Conservation (phyloP, 2,113 vertebrate species). For the Protobothrops flavoviridis region DNA sequence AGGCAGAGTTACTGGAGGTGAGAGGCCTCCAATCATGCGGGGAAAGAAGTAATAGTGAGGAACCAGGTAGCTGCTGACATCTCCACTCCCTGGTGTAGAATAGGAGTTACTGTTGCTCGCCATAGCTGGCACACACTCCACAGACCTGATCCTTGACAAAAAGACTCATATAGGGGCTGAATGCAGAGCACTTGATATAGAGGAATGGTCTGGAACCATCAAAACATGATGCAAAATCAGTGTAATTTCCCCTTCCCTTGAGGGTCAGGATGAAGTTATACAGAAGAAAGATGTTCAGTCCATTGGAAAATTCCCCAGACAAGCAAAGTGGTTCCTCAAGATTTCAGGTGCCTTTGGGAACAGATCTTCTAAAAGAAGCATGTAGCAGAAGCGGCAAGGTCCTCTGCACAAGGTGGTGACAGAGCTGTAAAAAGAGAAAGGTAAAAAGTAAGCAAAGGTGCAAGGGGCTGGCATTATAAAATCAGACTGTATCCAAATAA, state of each 20-base stretch:
- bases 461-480: neutral
- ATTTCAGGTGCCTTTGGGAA: neutral
- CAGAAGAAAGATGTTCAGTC: neutral
- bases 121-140: conserved; percentile 69
- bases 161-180: conserved; percentile 15
- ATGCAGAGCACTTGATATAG: neutral
- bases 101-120: conserved; percentile 93
- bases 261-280: neutral
- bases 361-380: neutral
- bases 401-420: neutral
- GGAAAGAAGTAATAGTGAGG: conserved; percentile 96
- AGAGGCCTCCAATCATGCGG: conserved; percentile 90
- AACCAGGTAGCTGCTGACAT: conserved; percentile 89
- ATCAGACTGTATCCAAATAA: neutral
- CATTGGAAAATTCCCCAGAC: neutral
- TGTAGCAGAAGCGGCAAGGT: neutral
- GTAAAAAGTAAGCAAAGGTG: conserved; percentile 28
- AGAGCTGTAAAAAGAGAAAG: conserved; percentile 39
- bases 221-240: neutral
- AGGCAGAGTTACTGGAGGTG: conserved; percentile 80
- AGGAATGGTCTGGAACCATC: neutral
- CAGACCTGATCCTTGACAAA: neutral
- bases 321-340: neutral
- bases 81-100: conserved; percentile 76
- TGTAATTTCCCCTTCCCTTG: neutral